phyloP scores from a whole-genome alignment of 2,113 vertebrate species.

The Euleptes europaea region DNA sequence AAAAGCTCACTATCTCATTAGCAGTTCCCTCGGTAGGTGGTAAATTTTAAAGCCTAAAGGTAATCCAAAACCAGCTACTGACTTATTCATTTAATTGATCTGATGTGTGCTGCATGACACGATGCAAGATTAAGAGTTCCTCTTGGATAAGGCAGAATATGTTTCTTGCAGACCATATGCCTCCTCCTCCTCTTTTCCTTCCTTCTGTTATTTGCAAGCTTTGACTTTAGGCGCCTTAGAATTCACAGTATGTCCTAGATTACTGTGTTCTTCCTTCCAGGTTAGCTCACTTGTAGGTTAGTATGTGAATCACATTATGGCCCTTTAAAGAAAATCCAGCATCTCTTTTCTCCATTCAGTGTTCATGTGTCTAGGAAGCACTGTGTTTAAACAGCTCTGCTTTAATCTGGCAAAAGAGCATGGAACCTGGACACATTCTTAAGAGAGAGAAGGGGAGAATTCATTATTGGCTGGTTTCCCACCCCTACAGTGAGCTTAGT shows the following conservation, averaged over 20 bases:
- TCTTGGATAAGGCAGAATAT: not conserved
- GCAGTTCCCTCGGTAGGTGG: not conserved
- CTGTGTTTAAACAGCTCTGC: not conserved
- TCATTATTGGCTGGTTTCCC: not conserved
- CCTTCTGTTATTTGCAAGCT: not conserved
- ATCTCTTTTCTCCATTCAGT: not conserved
- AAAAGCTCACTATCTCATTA: not conserved
- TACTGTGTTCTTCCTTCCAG: not conserved
- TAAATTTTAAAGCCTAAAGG: not conserved
- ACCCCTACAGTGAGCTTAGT: not conserved
- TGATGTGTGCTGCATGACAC: not conserved
- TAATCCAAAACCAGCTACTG: not conserved
- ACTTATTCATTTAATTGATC: conserved; percentile 7
- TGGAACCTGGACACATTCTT: not conserved
- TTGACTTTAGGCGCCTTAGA: not conserved
- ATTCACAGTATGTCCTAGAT: not conserved
- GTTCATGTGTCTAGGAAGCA: not conserved
- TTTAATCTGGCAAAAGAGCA: not conserved
- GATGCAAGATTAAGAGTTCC: not conserved
- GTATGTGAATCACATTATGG: conserved; percentile 1
- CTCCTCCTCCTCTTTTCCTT: not conserved
- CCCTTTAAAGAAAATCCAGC: conserved; percentile 4
- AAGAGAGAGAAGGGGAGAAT: not conserved
- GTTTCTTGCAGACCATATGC: not conserved
- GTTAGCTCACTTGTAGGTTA: not conserved